These are phyloP conservation scores for Diaperis boleti DNA, from an alignment of 2,888 invertebrate species.

Conservation along the genomic window DNA sequence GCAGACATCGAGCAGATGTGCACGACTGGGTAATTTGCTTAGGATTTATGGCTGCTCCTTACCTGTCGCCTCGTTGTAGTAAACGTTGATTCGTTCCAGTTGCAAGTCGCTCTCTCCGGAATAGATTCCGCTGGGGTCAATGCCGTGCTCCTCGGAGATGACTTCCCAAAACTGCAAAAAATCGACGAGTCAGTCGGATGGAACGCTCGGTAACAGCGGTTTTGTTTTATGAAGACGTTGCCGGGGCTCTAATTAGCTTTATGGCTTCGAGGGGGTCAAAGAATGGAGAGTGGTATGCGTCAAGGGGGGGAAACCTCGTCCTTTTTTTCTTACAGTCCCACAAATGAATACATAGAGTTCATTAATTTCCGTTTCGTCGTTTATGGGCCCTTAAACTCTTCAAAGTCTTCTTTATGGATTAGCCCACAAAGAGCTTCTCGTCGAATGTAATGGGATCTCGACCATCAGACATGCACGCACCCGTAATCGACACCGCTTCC, in stretches of 20 bases:
- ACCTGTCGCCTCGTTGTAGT: slow-evolving; percentile 93
- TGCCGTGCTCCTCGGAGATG: slow-evolving; percentile 92
- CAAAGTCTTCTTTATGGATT: too few relatives aligned
- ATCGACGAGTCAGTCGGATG: slow-evolving; percentile 12
- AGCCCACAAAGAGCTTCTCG: too few relatives aligned
- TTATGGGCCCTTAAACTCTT: too few relatives aligned
- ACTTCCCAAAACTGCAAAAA: slow-evolving; percentile 89
- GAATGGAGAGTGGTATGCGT: too few relatives aligned
- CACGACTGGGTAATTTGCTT: background rate
- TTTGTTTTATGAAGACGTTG: slow-evolving; percentile 17
- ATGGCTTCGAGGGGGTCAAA: background rate
- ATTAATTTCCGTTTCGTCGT: too few relatives aligned
- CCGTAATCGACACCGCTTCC: background rate
- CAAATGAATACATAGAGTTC: too few relatives aligned
- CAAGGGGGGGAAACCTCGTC: background rate
- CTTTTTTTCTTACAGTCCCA: too few relatives aligned
- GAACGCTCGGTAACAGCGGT: slow-evolving; percentile 20
- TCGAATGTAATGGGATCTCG: background rate
- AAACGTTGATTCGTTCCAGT: slow-evolving; percentile 89
- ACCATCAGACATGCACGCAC: background rate
- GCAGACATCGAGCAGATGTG: background rate
- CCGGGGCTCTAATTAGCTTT: background rate
- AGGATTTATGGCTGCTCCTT: slow-evolving; percentile 36
- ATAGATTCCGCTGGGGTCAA: slow-evolving; percentile 85
- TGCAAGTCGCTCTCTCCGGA: slow-evolving; percentile 88